phyloP scores from a whole-genome alignment of 2,113 vertebrate species.

The Phodopus roborovskii region DNA sequence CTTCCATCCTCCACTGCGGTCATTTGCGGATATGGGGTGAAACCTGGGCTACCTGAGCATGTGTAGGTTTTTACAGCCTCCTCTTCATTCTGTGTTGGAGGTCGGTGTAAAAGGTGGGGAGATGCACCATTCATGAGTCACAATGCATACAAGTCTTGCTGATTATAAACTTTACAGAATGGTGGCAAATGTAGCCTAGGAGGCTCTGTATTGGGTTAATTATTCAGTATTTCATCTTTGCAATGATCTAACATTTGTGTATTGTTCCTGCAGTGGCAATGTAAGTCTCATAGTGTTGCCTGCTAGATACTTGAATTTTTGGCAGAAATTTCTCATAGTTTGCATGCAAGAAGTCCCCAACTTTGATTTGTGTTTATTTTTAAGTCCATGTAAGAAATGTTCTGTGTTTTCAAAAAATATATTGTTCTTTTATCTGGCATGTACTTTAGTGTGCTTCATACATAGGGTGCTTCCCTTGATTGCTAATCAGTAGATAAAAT shows the following conservation, averaged over 20 bases:
- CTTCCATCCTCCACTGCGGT: neutral
- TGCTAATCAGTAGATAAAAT: neutral
- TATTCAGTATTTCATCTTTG: neutral
- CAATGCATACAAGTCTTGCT: accelerated
- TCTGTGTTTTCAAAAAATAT: neutral
- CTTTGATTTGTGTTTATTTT: neutral
- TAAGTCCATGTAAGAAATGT: neutral
- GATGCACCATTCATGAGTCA: accelerated
- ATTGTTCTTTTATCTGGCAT: neutral
- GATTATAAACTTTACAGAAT: neutral
- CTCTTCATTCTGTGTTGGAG: neutral
- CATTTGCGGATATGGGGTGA: neutral
- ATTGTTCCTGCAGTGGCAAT: neutral
- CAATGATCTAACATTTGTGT: neutral
- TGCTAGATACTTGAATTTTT: neutral
- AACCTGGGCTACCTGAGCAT: no score
- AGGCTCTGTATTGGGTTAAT: neutral
- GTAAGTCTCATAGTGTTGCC: neutral
- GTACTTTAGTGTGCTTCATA: neutral
- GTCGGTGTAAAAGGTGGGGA: neutral
- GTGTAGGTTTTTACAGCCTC: neutral
- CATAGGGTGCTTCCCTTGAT: neutral
- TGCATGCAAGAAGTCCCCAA: neutral
- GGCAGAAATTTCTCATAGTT: neutral
- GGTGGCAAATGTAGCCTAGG: neutral